Percentiles rank a stretch among this genome's conserved stretches.
Conservation (phyloP, 2,113 vertebrate genomes). For the Pipra filicauda region DNA sequence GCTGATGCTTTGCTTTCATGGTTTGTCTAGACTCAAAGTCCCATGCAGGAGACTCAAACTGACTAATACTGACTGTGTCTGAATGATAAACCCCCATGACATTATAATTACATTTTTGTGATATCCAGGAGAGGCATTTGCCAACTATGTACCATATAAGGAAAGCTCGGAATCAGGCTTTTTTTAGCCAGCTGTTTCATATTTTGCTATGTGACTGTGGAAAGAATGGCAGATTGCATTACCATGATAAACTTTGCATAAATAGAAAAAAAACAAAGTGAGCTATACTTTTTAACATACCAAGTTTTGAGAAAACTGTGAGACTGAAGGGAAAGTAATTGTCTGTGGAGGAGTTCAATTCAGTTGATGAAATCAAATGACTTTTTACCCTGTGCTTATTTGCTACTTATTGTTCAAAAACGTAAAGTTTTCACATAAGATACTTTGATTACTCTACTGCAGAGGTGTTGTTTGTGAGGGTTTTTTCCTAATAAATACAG, state of each 20-base stretch:
- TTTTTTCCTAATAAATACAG: neutral
- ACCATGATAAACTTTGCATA: neutral
- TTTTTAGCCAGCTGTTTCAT: neutral
- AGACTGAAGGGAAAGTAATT: neutral
- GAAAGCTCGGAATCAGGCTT: neutral
- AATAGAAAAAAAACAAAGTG: neutral
- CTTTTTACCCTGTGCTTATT: neutral
- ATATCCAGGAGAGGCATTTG: conserved; percentile 13
- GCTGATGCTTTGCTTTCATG: neutral
- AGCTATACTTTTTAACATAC: neutral
- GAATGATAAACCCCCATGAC: conserved; percentile 41
- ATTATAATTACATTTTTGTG: conserved; percentile 41
- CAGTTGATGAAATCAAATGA: neutral
- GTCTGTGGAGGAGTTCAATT: neutral
- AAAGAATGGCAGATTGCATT: neutral
- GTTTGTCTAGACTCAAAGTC: conserved; percentile 47
- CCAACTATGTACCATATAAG: neutral
- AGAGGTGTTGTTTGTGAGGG: neutral
- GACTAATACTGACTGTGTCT: conserved; percentile 17
- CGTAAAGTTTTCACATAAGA: neutral
- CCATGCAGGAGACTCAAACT: neutral
- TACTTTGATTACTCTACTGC: neutral
- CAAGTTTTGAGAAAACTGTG: neutral
- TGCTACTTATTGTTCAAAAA: neutral
- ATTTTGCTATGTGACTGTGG: conserved; percentile 6